A percentile compares a stretch with the other conserved stretches of the same genome.
phyloP scores from a whole-genome alignment of 1,140 invertebrate genomes.

The Pseudachorutes palmiensis region DNA sequence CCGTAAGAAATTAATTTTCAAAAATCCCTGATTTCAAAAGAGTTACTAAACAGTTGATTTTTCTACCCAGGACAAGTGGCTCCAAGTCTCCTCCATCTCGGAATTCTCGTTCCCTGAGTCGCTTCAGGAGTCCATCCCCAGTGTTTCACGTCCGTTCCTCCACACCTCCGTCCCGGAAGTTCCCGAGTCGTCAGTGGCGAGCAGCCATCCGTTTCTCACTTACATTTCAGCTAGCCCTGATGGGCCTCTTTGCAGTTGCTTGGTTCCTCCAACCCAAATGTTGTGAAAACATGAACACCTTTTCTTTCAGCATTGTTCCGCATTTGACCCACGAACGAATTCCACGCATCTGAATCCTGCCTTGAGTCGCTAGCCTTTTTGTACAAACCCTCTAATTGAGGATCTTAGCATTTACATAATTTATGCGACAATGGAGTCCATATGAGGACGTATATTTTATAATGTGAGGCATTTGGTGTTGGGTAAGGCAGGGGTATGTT shows the following conservation, averaged over 20 bases:
- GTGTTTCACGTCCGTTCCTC: not conserved
- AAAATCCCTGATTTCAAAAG: not conserved
- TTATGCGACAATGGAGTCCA: too few species aligned
- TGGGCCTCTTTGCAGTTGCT: slow-evolving; percentile 36
- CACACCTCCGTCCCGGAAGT: too few species aligned
- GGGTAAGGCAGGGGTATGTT: too few species aligned
- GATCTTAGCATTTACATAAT: too few species aligned
- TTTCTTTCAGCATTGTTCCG: slow-evolving; percentile 36
- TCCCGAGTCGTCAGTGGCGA: slow-evolving; percentile 26
- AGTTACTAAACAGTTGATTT: too few species aligned
- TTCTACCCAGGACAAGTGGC: slow-evolving; percentile 4
- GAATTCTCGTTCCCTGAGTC: not conserved
- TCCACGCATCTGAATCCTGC: slow-evolving; percentile 34
- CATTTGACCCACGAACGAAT: slow-evolving; percentile 35
- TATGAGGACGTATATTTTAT: too few species aligned
- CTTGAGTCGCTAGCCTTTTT: too few species aligned
- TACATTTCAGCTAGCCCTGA: slow-evolving; percentile 34
- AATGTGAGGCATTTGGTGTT: too few species aligned
- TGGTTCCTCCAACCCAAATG: slow-evolving; percentile 36
- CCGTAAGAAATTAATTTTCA: slow-evolving; percentile 21
- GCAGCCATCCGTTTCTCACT: slow-evolving; percentile 32
- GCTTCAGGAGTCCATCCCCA: not conserved
- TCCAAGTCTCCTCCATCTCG: slow-evolving; percentile 14
- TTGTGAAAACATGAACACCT: slow-evolving; percentile 37
- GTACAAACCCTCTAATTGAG: too few species aligned